phyloP scores from a whole-genome alignment of 2,113 vertebrate species.

The Nansenia antarctica region DNA sequence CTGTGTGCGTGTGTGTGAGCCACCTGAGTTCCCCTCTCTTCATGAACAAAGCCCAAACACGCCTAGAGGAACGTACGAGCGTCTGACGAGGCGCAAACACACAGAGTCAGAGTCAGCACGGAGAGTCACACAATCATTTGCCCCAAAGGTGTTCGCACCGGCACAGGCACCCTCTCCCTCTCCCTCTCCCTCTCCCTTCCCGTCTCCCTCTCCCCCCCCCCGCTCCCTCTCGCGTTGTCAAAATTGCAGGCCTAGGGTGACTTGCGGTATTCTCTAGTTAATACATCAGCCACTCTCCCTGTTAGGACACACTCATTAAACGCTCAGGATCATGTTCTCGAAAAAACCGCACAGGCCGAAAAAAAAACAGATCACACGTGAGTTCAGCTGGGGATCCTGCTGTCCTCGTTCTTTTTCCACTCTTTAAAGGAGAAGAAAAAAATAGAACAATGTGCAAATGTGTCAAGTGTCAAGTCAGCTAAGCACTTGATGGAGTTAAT shows the following conservation, averaged over 20 bases:
- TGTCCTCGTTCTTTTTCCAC: neutral
- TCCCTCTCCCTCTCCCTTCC: too few species aligned
- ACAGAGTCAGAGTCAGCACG: conserved; percentile 9
- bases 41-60: too few species aligned
- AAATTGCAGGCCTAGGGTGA: conserved; percentile 52
- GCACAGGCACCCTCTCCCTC: neutral
- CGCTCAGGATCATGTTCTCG: conserved; percentile 15
- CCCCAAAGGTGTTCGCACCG: conserved; percentile 31
- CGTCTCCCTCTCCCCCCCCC: conserved; percentile 21
- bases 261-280: conserved; percentile 68
- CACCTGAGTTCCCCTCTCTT: too few species aligned
- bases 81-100: conserved; percentile 8
- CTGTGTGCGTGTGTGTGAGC: too few species aligned
- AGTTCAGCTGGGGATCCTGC: neutral
- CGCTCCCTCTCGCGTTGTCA: too few species aligned
- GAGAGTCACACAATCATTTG: conserved; percentile 57
- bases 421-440: neutral
- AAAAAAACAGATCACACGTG: conserved; percentile 19
- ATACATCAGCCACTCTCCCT: conserved; percentile 51
- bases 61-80: too few species aligned
- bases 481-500: neutral
- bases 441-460: neutral
- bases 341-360: conserved; percentile 19
- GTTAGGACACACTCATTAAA: conserved; percentile 13
- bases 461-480: neutral